Evolutionary conservation across 2,113 vertebrate genomes (phyloP), one percentile per base, ranked within the genome.

Genomic region (Pelvicachromis taeniatus): DNA sequence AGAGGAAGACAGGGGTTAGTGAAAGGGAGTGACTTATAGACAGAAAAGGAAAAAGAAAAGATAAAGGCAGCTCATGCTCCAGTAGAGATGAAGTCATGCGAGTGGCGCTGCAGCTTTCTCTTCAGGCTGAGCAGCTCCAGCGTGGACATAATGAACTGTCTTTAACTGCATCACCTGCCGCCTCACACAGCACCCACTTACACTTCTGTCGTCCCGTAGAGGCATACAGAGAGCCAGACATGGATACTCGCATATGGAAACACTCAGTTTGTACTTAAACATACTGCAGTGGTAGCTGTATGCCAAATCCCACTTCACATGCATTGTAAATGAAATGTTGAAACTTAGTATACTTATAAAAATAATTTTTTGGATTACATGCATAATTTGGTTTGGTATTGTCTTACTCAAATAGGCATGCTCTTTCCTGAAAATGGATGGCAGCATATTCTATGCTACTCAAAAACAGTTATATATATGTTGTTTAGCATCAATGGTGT

Each of bases 41-140:
- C 4, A 45, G 54, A 29, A 26, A 35, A 63, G 6, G 21, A 48
- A 68, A 70, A 40, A 59, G 65, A 89, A 81, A 85, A 82, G 87
- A 87, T 55, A 87, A 82, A 78, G 70, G 78, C 40, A 59, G 82
- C 77, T 92, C 84, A 88, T 82, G 90, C 90, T 89, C 50, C 87
- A 88, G 70, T 87, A 52, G 80, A 91, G 77, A 87, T 82, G 88
- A 92, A 93, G 82, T 89, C 90, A 92, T 92, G 92, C 88, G 59
- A 88, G 85, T 4, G 13, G 29, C 0, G 33, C 83, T 89, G 88
- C 88, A 89, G 89, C 88, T 87, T 90, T 85, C 73, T 90, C 84
- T 88, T 91, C 58, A 84, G 89, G 87, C 83, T 82, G 86, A 91
- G 73, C 80, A 21, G 84, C 78, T 83, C 82, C 80, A 52, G 63